These are phyloP conservation scores for Leistus spinibarbis DNA, from an alignment of 2,888 invertebrate genomes.

Conservation along the genomic window DNA sequence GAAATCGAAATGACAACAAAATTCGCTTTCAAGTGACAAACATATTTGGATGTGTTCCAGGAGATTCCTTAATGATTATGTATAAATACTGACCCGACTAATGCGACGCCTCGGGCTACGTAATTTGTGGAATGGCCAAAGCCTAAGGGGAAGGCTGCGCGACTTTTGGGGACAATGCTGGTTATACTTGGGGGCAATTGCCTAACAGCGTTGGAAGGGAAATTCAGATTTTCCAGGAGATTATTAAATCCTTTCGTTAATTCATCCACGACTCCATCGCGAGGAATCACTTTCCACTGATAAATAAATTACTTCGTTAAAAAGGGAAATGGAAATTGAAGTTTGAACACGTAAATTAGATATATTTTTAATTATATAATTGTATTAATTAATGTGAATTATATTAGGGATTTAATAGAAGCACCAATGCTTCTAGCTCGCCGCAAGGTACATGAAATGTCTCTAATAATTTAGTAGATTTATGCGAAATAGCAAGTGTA, in stretches of 20 bases:
- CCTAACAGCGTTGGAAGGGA: conserved; percentile 52
- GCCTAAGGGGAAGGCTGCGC: conserved; percentile 91
- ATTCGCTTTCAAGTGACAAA: neutral
- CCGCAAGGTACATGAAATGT: no score
- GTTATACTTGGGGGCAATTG: conserved; percentile 71
- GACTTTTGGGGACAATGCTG: conserved; percentile 64
- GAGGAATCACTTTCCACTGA: conserved; percentile 68
- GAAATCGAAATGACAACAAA: neutral
- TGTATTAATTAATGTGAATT: no score
- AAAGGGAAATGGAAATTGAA: neutral
- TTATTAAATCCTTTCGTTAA: conserved; percentile 62
- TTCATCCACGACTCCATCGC: conserved; percentile 61
- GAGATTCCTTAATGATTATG: neutral
- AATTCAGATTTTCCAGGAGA: conserved; percentile 55
- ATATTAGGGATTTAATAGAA: no score
- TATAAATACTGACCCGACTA: conserved; percentile 75
- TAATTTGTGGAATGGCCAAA: conserved; percentile 90
- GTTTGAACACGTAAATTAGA: no score
- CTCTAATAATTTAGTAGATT: no score
- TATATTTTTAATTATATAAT: no score
- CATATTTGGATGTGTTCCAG: neutral
- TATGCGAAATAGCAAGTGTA: no score
- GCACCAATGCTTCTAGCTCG: no score
- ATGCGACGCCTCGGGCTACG: conserved; percentile 76
- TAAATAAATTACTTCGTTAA: neutral